Percentiles rank a stretch among this genome's conserved stretches.
phyloP scores from a whole-genome alignment of 37 sponge, comb jelly and placozoan species.

The Spongilla lacustris region DNA sequence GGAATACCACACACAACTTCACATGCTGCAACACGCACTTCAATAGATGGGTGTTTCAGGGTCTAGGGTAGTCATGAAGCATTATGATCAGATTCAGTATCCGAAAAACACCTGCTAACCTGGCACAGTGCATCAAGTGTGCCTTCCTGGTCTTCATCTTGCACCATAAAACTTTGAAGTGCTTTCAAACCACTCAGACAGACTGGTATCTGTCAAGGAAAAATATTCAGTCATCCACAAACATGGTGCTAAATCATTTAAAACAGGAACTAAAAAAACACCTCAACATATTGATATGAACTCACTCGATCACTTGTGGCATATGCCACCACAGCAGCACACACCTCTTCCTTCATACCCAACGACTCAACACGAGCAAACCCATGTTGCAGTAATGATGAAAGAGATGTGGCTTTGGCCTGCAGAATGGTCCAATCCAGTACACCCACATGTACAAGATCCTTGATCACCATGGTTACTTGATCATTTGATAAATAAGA shows the following conservation, averaged over 20 bases:
- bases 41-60: conserved; percentile 45
- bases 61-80: conserved; percentile 8
- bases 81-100: not conserved
- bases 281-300: not conserved
- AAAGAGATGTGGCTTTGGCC: conserved; percentile 50
- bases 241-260: no score
- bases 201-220: conserved; percentile 46
- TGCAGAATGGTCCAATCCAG: conserved; percentile 70
- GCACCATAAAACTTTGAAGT: conserved; percentile 38
- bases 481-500: conserved; percentile 10
- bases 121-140: conserved; percentile 4
- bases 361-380: conserved; percentile 16
- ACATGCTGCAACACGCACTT: conserved; percentile 60
- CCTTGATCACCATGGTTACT: not conserved
- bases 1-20: conserved; percentile 42
- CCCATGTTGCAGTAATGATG: conserved; percentile 24
- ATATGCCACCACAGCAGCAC: conserved; percentile 27
- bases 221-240: no score
- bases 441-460: conserved; percentile 36
- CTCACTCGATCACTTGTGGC: conserved; percentile 63
- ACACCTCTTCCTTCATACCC: conserved; percentile 26
- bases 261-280: no score
- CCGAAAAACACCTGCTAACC: not conserved
- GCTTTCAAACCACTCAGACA: conserved; percentile 56
- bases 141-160: not conserved